These are phyloP conservation scores for Lepidostoma basale DNA, from an alignment of 1,140 invertebrate genomes.

Conservation along the genomic window DNA sequence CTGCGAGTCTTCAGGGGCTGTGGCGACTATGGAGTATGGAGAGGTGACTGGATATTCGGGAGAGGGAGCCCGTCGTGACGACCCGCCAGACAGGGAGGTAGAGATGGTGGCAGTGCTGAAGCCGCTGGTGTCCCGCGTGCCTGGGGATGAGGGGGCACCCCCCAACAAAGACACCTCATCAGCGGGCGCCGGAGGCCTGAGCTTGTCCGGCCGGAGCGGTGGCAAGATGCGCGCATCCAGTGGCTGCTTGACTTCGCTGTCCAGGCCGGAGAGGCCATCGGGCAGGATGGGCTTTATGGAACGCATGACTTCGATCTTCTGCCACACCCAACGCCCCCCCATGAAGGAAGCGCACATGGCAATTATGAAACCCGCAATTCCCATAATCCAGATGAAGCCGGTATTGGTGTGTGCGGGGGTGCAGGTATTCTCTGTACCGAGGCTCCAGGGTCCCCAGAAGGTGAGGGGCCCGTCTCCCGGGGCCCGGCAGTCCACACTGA, in stretches of 20 bases:
- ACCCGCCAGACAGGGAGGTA: constrained; percentile 8
- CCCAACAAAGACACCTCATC: constrained; percentile 55
- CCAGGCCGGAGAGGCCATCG: constrained; percentile 52
- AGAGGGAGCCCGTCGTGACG: constrained; percentile 15
- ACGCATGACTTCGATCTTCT: constrained; percentile 51
- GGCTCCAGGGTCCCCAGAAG: constrained; percentile 59
- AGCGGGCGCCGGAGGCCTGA: constrained; percentile 40
- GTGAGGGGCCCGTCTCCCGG: constrained; percentile 32
- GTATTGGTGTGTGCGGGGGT: not conserved
- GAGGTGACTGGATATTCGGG: not conserved
- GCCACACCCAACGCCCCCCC: constrained; percentile 41
- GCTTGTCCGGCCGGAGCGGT: constrained; percentile 44
- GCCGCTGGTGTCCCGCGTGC: constrained; percentile 1
- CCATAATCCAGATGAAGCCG: not conserved
- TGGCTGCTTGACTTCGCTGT: constrained; percentile 54
- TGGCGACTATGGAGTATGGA: constrained; percentile 32
- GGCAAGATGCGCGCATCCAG: constrained; percentile 54
- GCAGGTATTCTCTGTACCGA: constrained; percentile 46
- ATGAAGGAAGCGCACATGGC: not conserved
- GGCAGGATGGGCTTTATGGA: constrained; percentile 55
- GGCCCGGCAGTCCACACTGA: constrained; percentile 43
- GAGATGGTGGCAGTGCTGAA: not conserved
- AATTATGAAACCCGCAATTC: not conserved
- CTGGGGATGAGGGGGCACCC: constrained; percentile 7
- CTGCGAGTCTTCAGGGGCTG: not conserved